Evolutionary conservation across 2,797 vertebrate species (phyloP).

Genomic region (Esox masquinongy): DNA sequence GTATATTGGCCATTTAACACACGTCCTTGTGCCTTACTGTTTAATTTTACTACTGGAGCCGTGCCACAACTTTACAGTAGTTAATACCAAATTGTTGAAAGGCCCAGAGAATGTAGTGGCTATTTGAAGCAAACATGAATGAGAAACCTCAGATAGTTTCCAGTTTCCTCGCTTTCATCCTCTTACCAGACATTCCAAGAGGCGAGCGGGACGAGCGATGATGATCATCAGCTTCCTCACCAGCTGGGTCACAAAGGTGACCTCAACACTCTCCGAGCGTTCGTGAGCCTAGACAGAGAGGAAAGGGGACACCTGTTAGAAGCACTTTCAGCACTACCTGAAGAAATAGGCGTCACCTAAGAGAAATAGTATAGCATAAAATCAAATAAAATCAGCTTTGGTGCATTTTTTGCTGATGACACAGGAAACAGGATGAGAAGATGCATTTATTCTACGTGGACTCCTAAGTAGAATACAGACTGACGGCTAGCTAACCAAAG

Average conservation of each 20-base stretch:
- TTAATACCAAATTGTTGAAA: too few relatives aligned
- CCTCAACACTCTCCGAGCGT: constrained; percentile 91
- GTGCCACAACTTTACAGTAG: too few relatives aligned
- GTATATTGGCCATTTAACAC: too few relatives aligned
- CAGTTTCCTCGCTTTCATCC: neutral
- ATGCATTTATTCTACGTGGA: neutral
- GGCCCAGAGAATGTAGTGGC: too few relatives aligned
- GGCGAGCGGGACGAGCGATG: constrained; percentile 92
- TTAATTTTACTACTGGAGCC: too few relatives aligned
- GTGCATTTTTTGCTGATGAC: neutral
- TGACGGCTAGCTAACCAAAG: constrained; percentile 2
- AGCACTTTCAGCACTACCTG: neutral
- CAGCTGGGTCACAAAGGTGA: constrained; percentile 91
- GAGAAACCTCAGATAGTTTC: neutral
- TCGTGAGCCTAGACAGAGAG: constrained; percentile 84
- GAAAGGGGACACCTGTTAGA: neutral
- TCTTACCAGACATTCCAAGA: constrained; percentile 95
- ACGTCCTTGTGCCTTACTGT: too few relatives aligned
- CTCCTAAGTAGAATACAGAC: neutral
- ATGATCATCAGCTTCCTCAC: constrained; percentile 95
- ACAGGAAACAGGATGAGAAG: too few relatives aligned
- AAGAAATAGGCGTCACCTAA: neutral
- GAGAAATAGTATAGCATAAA: neutral
- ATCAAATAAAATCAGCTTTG: neutral
- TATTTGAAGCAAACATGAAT: neutral